Evolutionary conservation across 2,888 invertebrate species (phyloP).

Genomic region (Acleris sparsana): DNA sequence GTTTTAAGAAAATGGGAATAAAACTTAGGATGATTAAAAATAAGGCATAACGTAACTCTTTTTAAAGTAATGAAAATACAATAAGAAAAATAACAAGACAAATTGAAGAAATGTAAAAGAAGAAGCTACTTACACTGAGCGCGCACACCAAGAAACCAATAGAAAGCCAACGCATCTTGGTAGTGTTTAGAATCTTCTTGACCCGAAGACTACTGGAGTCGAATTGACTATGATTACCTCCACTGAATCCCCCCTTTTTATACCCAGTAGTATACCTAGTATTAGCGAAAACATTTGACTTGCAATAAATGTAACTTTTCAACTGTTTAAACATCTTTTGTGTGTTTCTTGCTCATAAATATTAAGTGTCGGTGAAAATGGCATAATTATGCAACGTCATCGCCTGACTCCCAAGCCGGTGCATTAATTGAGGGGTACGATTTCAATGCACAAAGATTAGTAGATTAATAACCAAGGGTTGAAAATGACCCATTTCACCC

Average conservation of each 20-base stretch:
- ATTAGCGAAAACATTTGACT: slow-evolving; percentile 8
- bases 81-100: too few species aligned
- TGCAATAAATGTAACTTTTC: slow-evolving; percentile 23
- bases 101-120: background rate
- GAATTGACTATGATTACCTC: slow-evolving; percentile 17
- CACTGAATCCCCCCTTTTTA: slow-evolving; percentile 4
- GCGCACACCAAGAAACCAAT: slow-evolving; percentile 26
- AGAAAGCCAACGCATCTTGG: slow-evolving; percentile 27
- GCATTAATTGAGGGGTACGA: too few species aligned
- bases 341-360: slow-evolving; percentile 16
- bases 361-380: too few species aligned
- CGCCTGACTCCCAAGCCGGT: too few species aligned
- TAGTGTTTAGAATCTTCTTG: slow-evolving; percentile 25
- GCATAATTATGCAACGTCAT: too few species aligned
- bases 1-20: too few species aligned
- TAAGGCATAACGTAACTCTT: too few species aligned
- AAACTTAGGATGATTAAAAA: too few species aligned
- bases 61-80: too few species aligned
- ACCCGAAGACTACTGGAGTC: slow-evolving; percentile 30
- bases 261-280: background rate
- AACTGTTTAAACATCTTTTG: slow-evolving; percentile 30
- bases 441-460: too few species aligned
- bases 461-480: too few species aligned
- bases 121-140: slow-evolving; percentile 28
- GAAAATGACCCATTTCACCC: too few species aligned